Base-by-base conservation (phyloP, 2,113 vertebrate species). In the Uropsilus gracilis region DNA sequence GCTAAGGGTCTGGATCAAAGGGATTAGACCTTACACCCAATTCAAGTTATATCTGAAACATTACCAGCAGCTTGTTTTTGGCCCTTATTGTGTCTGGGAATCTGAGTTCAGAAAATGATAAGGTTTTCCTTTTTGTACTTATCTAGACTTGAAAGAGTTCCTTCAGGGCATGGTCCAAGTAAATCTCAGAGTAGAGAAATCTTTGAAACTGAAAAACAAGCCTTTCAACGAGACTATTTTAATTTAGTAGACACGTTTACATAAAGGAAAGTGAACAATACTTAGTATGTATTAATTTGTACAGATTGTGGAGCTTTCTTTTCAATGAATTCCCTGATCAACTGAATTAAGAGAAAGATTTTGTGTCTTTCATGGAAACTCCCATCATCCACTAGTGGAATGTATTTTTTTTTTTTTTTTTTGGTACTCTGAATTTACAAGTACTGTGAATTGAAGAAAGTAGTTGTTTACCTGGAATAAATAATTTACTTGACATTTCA, bases 351-450 rank as follows among this genome's bases (percentile, higher is more conserved):
- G 77, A 81, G 39, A 75, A 93, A 87, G 8, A 72, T 37, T 95
- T 90, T 59, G 5, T 93, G 13, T 85, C 30, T 91, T 92, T 28
- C 24, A 32, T 93, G 80, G 50, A 85, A 91, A 50, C 63, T 44
- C 20, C 32, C 37, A 13, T 59, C 84, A 85, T 73, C 69, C 30
- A 93, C 13, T 2, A 3, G 32, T 90, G 75, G 83, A 24, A 78
- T 66, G 20, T 77, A 75, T 59, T 48, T 88, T 72, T 69, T 46
- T 84, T 78, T 57, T 82, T 86, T 73, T 81, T 9, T 92, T 39
- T 90, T 46, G 92, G 32, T 93, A 63, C 37, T 86, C 85, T 83
- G 91, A 86, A 59, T 97, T 86, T 77, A 80, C 9, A 87, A 64
- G 13, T 34, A 76, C 44, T 17, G 50, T 86, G 61, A 73, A 87